phyloP scores from a whole-genome alignment of 2,888 invertebrate genomes.

The Yponomeuta evonymella region DNA sequence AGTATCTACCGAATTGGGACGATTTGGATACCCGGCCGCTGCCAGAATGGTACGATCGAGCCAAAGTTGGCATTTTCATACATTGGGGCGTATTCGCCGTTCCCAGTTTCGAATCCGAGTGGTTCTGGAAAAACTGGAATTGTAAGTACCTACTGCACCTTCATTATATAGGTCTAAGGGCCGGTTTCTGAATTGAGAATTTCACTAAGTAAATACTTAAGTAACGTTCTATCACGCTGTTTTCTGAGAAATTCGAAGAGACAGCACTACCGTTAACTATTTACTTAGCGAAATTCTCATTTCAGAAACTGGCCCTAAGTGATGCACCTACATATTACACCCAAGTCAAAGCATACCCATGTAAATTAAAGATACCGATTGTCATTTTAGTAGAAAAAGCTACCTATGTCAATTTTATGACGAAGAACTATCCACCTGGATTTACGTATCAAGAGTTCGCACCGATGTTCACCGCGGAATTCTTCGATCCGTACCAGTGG shows the following conservation, averaged over 20 bases:
- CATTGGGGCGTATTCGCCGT: conserved; percentile 92
- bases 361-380: no score
- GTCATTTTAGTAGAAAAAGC: conserved; percentile 37
- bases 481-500: conserved; percentile 91
- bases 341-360: no score
- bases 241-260: no score
- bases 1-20: conserved; percentile 82
- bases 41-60: conserved; percentile 87
- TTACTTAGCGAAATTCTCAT: no score
- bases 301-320: no score
- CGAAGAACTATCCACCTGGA: conserved; percentile 86
- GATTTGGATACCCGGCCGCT: conserved; percentile 86
- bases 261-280: no score
- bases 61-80: conserved; percentile 88
- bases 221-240: no score
- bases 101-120: conserved; percentile 85
- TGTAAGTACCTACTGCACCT: conserved; percentile 51
- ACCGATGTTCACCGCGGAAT: conserved; percentile 90
- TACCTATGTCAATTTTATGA: conserved; percentile 82
- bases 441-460: conserved; percentile 96
- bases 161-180: no score
- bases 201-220: no score
- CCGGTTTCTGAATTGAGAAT: no score
- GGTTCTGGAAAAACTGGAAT: conserved; percentile 89
- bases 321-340: no score